Percentiles rank a stretch among this genome's conserved stretches.
Evolutionary conservation across 2,888 invertebrate genomes (phyloP).

Genomic region (Morinoia aosen): DNA sequence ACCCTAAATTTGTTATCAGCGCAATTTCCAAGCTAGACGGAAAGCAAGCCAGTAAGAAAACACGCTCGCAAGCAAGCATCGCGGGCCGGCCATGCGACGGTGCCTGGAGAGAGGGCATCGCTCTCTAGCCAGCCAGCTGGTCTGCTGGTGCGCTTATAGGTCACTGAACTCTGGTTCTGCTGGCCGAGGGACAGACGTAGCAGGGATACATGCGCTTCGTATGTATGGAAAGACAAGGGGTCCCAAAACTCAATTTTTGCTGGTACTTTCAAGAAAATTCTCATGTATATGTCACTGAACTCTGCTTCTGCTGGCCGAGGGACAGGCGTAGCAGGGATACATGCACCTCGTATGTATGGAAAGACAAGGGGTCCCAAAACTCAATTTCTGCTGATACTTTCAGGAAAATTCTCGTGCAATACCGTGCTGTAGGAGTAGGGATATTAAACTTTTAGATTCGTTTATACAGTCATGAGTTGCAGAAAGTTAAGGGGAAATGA

Average conservation of each 20-base stretch:
- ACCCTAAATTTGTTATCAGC: neutral
- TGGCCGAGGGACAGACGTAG: neutral
- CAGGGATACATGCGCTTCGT: neutral
- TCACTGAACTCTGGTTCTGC: neutral
- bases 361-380: neutral
- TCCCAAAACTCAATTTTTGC: neutral
- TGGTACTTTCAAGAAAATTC: no score
- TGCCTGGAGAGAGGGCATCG: neutral
- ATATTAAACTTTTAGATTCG: neutral
- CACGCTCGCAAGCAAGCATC: neutral
- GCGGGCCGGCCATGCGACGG: neutral
- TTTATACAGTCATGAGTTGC: neutral
- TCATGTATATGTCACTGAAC: neutral
- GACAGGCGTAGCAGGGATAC: neutral
- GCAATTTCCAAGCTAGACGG: neutral
- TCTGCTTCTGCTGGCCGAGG: neutral
- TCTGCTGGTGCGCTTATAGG: neutral
- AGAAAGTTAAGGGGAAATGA: neutral
- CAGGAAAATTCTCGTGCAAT: neutral
- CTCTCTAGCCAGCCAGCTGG: slow-evolving; percentile 17
- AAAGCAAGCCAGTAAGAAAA: neutral
- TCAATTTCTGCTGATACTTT: neutral
- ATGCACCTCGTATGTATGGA: neutral
- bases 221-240: neutral
- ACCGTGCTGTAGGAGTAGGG: neutral